Base-by-base conservation (phyloP, 1,140 invertebrate species). In the Leguminivora glycinivorella region DNA sequence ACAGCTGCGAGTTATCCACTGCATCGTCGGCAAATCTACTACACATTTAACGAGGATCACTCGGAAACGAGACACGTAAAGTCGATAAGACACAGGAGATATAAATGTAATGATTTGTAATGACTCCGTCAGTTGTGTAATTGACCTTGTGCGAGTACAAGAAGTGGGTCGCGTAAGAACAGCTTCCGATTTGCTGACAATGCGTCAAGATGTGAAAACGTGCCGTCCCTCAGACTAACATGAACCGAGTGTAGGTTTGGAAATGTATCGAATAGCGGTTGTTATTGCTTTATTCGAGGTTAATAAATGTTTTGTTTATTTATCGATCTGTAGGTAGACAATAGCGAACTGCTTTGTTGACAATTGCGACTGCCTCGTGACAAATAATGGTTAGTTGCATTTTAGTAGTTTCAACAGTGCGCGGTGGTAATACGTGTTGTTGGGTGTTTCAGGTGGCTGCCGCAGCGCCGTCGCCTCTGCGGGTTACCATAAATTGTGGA, bases 401-500 rank as follows among this genome's bases (percentile, higher is more conserved):
- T n/a, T n/a, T n/a, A 58, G 70, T 58, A 29, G 19, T 43, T 66
- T 38, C 66, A 14, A 26, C 25, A 4, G 9, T 43, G 17, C 10
- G 31, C 70, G 71, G 38, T 58, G 4, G 4, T 34, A 67, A 12
- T 82, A 81, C 52, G 76, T 83, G 83, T 70, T 82, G 70, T 43
- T 43, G 75, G 70, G 70, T 67, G 72, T 43, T 60, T 69, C n/a
- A 66, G 31, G 66, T 38, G 26, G n/a, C 34, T 7, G 73, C 68
- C 7, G 73, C 70, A 29, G 79, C 77, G 14, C 76, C 86, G n/a
- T 56, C 83, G 6, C 88, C 88, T 1, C 58, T 88, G 1, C 79
- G 82, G 17, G 72, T 90, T 19, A 88, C 85, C 0, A 86, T 90
- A 19, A 85, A 90, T 68, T 90, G 88, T 70, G 71, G 77, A 63